Base-by-base conservation (phyloP, 2,888 invertebrate species). In the Boloria selene region DNA sequence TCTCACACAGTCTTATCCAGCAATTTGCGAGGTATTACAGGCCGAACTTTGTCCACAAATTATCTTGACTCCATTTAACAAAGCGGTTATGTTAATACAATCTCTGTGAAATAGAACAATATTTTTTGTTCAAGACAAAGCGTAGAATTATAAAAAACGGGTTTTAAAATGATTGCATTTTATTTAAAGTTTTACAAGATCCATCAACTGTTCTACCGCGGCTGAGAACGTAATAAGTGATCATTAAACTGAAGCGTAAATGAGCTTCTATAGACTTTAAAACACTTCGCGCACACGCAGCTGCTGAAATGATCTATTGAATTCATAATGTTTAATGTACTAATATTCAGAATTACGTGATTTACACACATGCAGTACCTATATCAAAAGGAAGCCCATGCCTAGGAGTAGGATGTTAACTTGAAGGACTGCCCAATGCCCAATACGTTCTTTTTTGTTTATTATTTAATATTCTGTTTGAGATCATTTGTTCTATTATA, bases 11-110 rank as follows among this genome's bases (percentile, higher is more conserved):
- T 90, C 90, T 90, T 89, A 90, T 89, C 89, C 90, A 84, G 88
- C 90, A 92, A 92, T 92, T 92, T 92, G 91, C 90, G 89, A 90
- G 88, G 90, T 88, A 91, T 91, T 90, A 91, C 88, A 87, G 87
- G 88, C 86, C 87, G 82, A 92, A 92, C 87, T 91, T 90, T 78
- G 85, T 80, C 90, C 91, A 91, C 91, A 91, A 92, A 91, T 92
- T 91, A 90, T 90, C 88, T 86, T 81, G 86, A 90, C 88, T 90
- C 86, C 90, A 88, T 90, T 90, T 87, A 89, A 89, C 90, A 87
- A 83, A 87, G 88, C 86, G 86, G 88, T 91, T 90, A 92, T 91
- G 91, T 86, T 91, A 91, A 92, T 90, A 86, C 85, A 84, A 87
- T 84, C 86, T 81, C 76, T 78, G 83, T 82, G 83, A 87, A 88